phyloP scores from a whole-genome alignment of 2,113 vertebrate genomes.

The Rostratula benghalensis region DNA sequence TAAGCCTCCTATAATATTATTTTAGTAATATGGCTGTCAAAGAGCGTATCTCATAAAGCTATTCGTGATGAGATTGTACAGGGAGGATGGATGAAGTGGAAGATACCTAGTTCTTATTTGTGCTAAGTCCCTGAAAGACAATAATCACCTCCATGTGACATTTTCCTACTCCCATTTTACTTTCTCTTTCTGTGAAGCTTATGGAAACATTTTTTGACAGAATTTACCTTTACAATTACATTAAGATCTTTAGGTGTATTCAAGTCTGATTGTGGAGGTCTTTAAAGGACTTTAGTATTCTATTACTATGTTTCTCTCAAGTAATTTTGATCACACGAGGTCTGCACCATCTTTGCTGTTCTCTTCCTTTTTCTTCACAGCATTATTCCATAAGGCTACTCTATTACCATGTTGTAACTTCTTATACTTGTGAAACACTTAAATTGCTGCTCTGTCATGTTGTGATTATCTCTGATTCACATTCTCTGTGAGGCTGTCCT shows the following conservation, averaged over 20 bases:
- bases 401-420: not conserved
- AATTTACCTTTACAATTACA: not conserved
- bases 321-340: not conserved
- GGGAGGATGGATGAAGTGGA: not conserved
- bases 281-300: not conserved
- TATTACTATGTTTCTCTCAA: not conserved
- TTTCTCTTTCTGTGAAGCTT: not conserved
- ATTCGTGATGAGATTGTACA: not conserved
- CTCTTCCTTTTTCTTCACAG: not conserved
- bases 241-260: not conserved
- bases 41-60: not conserved
- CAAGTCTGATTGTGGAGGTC: not conserved
- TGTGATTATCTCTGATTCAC: not conserved
- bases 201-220: not conserved
- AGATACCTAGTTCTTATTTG: not conserved
- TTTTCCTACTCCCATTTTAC: not conserved
- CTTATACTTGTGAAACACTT: not conserved
- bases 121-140: not conserved
- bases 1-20: not conserved
- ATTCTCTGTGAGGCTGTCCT: not conserved
- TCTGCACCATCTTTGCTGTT: not conserved
- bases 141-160: not conserved
- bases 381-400: not conserved
- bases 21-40: not conserved
- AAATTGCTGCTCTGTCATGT: fast-evolving